Base-by-base conservation (phyloP, 1,140 invertebrate species). In the Cotesia glomerata region DNA sequence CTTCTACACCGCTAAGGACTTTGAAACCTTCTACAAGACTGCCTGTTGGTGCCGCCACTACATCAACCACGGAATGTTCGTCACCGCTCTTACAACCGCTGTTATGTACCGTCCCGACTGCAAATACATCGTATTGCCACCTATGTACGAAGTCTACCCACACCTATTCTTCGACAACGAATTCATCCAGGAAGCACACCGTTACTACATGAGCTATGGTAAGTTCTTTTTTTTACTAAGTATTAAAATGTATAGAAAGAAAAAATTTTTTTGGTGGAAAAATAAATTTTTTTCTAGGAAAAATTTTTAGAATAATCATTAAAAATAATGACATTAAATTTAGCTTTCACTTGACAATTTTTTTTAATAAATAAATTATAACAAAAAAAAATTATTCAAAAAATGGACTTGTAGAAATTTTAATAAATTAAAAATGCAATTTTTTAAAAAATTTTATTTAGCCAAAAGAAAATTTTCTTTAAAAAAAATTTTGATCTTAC, bases 81-180 rank as follows among this genome's bases (percentile, higher is more conserved):
- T 89, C 9, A 91, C 91, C 66, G 89, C 90, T 5, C 81, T 92
- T 49, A 89, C 85, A 54, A 86, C 88, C 3, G 90, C 91, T 45
- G 83, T 91, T 8, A 82, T 90, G 72, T 91, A 92, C 80, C 86
- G 91, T 34, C 76, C 84, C 13, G 91, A 92, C 80, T 90, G 89
- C 79, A 85, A 84, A 52, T 87, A 89, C 71, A 86, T 92, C 64
- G 84, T 86, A 51, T 72, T 93, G 0, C 92, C 92, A 7, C 89
- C 91, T 14, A 87, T 90, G 39, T 92, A 92, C 78, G 92, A 93
- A 81, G 87, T 92, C 72, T 88, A 89, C 78, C 91, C 91, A 5
- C 86, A 89, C 79, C 86, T 89, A 71, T 92, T 90, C 87, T 90
- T 91, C 79, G 89, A 90, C 80, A 69, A 80, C 4, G 84, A 90